Evolutionary conservation across 2,113 vertebrate species (phyloP).

Genomic region (Syngnathus scovelli): DNA sequence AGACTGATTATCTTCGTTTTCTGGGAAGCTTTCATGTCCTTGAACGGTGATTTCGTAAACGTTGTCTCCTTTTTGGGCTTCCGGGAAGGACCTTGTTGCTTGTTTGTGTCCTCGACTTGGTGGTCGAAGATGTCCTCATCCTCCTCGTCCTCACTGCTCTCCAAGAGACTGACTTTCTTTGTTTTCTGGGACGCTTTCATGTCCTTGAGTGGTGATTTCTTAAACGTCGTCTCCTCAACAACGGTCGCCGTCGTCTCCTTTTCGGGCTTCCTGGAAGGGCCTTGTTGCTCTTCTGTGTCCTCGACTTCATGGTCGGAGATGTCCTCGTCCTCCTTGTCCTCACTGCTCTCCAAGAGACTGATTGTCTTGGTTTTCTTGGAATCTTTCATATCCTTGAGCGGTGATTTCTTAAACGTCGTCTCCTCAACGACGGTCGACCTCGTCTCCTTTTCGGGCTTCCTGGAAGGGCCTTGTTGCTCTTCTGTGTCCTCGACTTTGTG

Average conservation of each 20-base stretch:
- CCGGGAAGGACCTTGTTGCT: no score
- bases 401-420: slow-evolving; percentile 12
- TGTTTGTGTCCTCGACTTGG: not conserved
- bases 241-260: no score
- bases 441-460: not conserved
- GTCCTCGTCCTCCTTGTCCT: slow-evolving; percentile 66
- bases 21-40: not conserved
- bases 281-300: slow-evolving; percentile 28
- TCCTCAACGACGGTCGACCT: not conserved
- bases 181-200: slow-evolving; percentile 38
- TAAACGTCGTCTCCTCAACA: slow-evolving; percentile 29
- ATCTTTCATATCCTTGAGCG: not conserved
- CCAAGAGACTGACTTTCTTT: slow-evolving; percentile 77
- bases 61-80: slow-evolving; percentile 9
- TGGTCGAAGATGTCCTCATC: slow-evolving; percentile 38
- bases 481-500: no score
- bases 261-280: not conserved
- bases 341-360: slow-evolving; percentile 75
- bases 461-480: not conserved
- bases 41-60: not conserved
- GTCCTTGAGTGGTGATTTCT: not conserved
- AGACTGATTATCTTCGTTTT: slow-evolving; percentile 45
- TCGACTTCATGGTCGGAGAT: slow-evolving; percentile 49
- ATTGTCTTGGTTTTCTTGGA: slow-evolving; percentile 23
- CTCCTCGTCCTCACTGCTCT: slow-evolving; percentile 76